Evolutionary conservation across 2,888 invertebrate genomes (phyloP).

Genomic region (Scelioninae gen. 2): DNA sequence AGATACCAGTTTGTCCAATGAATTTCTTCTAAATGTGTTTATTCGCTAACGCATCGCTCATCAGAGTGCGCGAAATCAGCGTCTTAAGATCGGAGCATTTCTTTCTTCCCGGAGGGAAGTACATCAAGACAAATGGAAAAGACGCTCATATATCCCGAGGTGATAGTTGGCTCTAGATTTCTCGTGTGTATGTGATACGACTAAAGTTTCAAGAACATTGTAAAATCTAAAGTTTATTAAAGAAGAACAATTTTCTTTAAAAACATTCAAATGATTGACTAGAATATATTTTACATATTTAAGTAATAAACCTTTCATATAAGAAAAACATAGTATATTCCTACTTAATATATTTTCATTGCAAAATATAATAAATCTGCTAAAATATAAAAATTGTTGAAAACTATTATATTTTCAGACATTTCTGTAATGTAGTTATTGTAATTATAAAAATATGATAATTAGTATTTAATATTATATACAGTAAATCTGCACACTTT

Average conservation of each 20-base stretch:
- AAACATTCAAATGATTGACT: slow-evolving; percentile 14
- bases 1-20: slow-evolving; percentile 9
- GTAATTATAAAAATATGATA: too few relatives aligned
- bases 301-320: too few relatives aligned
- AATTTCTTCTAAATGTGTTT: slow-evolving; percentile 18
- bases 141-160: slow-evolving; percentile 46
- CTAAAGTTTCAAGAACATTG: slow-evolving; percentile 13
- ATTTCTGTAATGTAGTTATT: too few relatives aligned
- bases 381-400: too few relatives aligned
- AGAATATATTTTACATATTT: slow-evolving; percentile 2
- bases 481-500: too few relatives aligned
- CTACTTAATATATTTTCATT: too few relatives aligned
- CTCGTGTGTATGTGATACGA: slow-evolving; percentile 16
- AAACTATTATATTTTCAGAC: too few relatives aligned
- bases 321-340: too few relatives aligned
- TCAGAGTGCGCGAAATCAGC: slow-evolving; percentile 28
- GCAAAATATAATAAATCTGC: background rate
- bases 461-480: too few relatives aligned
- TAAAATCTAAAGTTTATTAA: slow-evolving; percentile 2
- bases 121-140: slow-evolving; percentile 48
- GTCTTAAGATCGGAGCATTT: slow-evolving; percentile 17
- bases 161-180: slow-evolving; percentile 25
- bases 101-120: slow-evolving; percentile 34
- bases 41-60: slow-evolving; percentile 21
- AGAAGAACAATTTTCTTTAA: slow-evolving; percentile 6